Conservation (phyloP, 2,888 invertebrate genomes). For the Tachina lurida region DNA sequence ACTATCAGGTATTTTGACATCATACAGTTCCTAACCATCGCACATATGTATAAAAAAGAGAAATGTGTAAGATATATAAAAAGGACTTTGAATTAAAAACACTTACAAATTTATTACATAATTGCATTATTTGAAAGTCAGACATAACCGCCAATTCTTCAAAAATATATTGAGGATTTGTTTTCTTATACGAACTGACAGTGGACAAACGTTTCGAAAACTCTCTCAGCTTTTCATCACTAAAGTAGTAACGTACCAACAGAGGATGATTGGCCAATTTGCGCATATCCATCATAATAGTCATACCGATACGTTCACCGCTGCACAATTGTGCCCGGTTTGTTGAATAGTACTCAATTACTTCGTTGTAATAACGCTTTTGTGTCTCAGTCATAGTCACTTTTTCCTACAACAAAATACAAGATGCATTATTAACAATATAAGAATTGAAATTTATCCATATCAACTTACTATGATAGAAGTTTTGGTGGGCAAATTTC, state of each 20-base stretch:
- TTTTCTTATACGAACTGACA: slow-evolving; percentile 89
- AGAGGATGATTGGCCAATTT: slow-evolving; percentile 97
- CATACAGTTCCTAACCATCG: slow-evolving; percentile 85
- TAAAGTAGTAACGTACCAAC: slow-evolving; percentile 89
- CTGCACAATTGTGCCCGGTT: slow-evolving; percentile 85
- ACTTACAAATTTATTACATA: slow-evolving; percentile 86
- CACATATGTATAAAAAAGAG: background rate
- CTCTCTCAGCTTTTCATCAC: slow-evolving; percentile 85
- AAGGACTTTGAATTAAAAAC: background rate
- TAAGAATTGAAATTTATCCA: background rate
- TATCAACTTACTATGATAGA: slow-evolving; percentile 85
- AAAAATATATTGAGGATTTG: slow-evolving; percentile 89
- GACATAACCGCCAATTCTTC: slow-evolving; percentile 95
- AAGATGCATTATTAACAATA: background rate
- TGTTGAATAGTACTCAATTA: slow-evolving; percentile 88
- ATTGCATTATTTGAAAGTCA: slow-evolving; percentile 94
- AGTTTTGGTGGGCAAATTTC: slow-evolving; percentile 92
- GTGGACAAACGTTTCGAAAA: slow-evolving; percentile 89
- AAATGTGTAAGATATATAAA: background rate
- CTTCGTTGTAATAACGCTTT: slow-evolving; percentile 88
- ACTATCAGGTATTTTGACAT: slow-evolving; percentile 86
- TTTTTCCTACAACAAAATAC: slow-evolving; percentile 77
- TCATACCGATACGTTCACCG: slow-evolving; percentile 86
- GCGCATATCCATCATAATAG: slow-evolving; percentile 96
- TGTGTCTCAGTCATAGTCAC: slow-evolving; percentile 89